Evolutionary conservation across 2,797 vertebrate genomes (phyloP).

Genomic region (Falco biarmicus): DNA sequence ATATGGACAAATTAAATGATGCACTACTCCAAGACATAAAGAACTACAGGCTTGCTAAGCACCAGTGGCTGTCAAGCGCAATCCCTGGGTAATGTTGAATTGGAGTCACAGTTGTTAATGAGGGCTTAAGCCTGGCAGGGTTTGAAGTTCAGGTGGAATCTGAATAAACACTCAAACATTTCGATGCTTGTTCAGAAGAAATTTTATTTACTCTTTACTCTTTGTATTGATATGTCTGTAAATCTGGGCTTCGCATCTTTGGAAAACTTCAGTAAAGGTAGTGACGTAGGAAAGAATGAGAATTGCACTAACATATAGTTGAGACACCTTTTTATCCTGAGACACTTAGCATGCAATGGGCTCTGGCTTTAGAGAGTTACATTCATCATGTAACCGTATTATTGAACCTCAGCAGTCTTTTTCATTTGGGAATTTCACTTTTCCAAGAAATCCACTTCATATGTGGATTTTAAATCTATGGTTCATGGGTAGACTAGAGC

Average conservation of each 20-base stretch:
- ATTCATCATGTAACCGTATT: not conserved
- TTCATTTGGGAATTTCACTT: conserved; percentile 23
- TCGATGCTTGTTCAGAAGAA: not conserved
- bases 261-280: not conserved
- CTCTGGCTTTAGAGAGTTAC: not conserved
- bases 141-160: not conserved
- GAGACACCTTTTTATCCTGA: not conserved
- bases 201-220: not conserved
- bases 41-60: not conserved
- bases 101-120: not conserved
- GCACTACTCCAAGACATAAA: not conserved
- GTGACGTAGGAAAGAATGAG: not conserved
- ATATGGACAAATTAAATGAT: conserved; percentile 33
- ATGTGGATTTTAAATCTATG: not conserved
- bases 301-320: not conserved
- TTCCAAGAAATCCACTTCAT: not conserved
- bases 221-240: not conserved
- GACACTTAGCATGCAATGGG: not conserved
- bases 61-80: not conserved
- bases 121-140: not conserved
- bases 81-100: not conserved
- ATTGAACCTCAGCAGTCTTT: not conserved
- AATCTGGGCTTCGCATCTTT: not conserved
- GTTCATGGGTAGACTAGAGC: not conserved
- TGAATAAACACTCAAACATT: not conserved